Evolutionary conservation across 2,113 vertebrate species (phyloP).

Genomic region (Muntiacus muntjak): DNA sequence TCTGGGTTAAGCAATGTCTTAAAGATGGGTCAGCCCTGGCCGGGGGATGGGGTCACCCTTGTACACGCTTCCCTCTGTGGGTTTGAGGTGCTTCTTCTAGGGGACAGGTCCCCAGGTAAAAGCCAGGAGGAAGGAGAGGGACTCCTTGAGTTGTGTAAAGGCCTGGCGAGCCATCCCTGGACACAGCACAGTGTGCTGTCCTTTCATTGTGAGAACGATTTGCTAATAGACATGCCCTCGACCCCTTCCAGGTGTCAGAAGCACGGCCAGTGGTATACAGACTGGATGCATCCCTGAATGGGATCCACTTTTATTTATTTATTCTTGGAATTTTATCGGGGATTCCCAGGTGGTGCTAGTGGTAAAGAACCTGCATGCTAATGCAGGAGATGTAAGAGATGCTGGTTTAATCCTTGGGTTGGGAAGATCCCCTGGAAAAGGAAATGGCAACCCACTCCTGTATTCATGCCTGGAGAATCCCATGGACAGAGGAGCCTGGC

Average conservation of each 20-base stretch:
- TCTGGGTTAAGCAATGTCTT: not conserved
- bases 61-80: not conserved
- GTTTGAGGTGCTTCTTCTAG: too few relatives aligned
- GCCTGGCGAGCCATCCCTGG: not conserved
- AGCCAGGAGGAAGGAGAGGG: not conserved
- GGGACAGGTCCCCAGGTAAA: not conserved
- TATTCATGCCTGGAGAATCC: not conserved
- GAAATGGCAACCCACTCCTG: not conserved
- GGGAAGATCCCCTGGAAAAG: not conserved
- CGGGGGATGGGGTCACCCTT: accelerated
- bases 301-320: not conserved
- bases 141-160: not conserved
- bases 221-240: not conserved
- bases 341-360: not conserved
- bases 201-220: not conserved
- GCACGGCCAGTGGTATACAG: not conserved
- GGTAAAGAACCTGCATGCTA: not conserved
- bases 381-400: not conserved
- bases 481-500: not conserved
- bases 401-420: not conserved
- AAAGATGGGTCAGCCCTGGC: not conserved
- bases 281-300: accelerated
- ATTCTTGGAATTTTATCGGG: not conserved
- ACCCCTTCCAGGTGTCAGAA: not conserved
- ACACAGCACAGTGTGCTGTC: accelerated